These are phyloP conservation scores for Podotricha telesiphe DNA, from an alignment of 2,888 invertebrate genomes.

Conservation along the genomic window DNA sequence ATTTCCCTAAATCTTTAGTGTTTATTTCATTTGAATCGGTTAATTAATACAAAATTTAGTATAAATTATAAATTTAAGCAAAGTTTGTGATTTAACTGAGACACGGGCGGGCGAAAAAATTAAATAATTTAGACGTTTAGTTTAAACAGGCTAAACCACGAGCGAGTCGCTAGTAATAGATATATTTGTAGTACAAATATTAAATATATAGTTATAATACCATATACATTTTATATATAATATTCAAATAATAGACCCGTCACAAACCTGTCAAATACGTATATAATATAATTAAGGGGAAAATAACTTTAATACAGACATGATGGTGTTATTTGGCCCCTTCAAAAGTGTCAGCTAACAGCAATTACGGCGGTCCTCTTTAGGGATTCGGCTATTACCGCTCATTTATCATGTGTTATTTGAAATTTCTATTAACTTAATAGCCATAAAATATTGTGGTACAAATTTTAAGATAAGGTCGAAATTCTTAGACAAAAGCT, in stretches of 20 bases:
- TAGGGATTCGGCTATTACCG: conserved; percentile 1
- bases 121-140: too few relatives aligned
- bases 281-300: conserved; percentile 10
- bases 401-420: background rate
- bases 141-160: too few relatives aligned
- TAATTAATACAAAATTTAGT: too few relatives aligned
- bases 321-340: conserved; percentile 18
- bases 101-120: too few relatives aligned
- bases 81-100: too few relatives aligned
- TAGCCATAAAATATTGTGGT: background rate
- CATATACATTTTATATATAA: background rate
- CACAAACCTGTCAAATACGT: background rate
- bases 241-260: background rate
- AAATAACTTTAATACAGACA: conserved; percentile 4
- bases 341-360: conserved; percentile 18
- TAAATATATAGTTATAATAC: too few relatives aligned
- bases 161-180: too few relatives aligned
- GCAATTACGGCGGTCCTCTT: conserved; percentile 15
- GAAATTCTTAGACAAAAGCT: background rate
- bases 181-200: too few relatives aligned
- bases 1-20: too few relatives aligned
- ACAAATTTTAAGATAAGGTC: background rate
- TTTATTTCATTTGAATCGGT: too few relatives aligned
- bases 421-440: conserved; percentile 1
- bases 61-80: too few relatives aligned